These are phyloP conservation scores for Halictus rubicundus DNA, from an alignment of 1,140 invertebrate genomes.

Conservation along the genomic window DNA sequence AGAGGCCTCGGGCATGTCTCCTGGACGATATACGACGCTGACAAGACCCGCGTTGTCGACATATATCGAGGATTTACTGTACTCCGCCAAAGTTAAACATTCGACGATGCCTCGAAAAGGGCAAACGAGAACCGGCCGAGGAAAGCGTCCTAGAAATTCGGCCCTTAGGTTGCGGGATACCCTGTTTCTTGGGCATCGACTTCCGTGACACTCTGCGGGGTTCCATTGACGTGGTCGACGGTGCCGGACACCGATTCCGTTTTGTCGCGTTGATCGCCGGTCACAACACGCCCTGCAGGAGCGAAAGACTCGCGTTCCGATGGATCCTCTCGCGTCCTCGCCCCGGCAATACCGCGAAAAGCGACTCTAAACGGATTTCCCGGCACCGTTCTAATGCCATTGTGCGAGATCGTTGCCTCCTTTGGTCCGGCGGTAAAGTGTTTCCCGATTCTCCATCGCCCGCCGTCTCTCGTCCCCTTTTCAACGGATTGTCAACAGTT, in stretches of 20 bases:
- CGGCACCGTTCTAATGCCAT: constrained; percentile 72
- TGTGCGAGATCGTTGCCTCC: constrained; percentile 56
- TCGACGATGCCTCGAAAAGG: background rate
- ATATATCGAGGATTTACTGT: no score
- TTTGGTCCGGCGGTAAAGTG: constrained; percentile 61
- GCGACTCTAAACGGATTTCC: constrained; percentile 75
- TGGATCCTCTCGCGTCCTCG: background rate
- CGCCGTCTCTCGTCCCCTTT: background rate
- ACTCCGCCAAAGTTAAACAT: background rate
- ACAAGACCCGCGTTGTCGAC: no score
- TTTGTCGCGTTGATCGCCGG: constrained; percentile 37
- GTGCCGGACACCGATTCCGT: constrained; percentile 32
- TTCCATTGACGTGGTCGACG: constrained; percentile 1
- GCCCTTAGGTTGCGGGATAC: background rate
- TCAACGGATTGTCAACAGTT: constrained; percentile 49
- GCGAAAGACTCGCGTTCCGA: constrained; percentile 2
- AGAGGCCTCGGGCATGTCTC: no score
- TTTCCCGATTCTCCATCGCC: constrained; percentile 50
- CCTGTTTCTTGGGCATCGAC: background rate
- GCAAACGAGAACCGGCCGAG: background rate
- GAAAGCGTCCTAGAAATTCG: no score
- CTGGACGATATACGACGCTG: no score
- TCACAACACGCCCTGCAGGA: constrained; percentile 54
- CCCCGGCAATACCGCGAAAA: constrained; percentile 7
- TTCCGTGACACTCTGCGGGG: background rate